phyloP scores from a whole-genome alignment of 92 coral and sea anemone genomes.

The Siderastrea siderea region DNA sequence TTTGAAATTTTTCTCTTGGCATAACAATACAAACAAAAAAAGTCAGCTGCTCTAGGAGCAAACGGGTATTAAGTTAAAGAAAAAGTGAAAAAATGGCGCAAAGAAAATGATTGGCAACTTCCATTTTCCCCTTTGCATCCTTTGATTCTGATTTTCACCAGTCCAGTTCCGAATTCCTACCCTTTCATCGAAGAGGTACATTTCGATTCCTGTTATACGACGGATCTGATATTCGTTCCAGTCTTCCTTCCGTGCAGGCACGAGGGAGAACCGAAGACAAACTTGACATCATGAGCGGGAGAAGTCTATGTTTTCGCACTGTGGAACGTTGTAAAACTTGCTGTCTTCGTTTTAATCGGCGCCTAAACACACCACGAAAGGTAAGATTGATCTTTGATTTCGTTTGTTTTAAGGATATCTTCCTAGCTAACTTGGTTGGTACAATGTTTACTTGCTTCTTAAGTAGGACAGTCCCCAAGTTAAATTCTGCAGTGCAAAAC shows the following conservation, averaged over 20 bases:
- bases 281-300: not conserved
- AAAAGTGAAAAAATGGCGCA: no score
- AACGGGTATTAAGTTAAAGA: no score
- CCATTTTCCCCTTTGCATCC: no score
- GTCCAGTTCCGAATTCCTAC: not conserved
- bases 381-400: not conserved
- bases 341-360: constrained; percentile 19
- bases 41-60: no score
- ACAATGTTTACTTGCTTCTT: no score
- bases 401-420: not conserved
- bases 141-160: not conserved
- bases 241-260: not conserved
- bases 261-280: not conserved
- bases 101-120: no score
- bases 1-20: no score
- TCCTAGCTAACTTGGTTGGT: no score
- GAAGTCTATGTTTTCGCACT: not conserved
- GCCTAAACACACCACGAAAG: not conserved
- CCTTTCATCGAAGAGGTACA: not conserved
- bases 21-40: no score
- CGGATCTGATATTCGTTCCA: not conserved
- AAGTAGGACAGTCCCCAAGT: no score
- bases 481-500: no score
- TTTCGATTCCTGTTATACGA: not conserved
- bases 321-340: constrained; percentile 12